phyloP scores from a whole-genome alignment of 2,797 vertebrate genomes.

The Parotocinclus haroldoi region DNA sequence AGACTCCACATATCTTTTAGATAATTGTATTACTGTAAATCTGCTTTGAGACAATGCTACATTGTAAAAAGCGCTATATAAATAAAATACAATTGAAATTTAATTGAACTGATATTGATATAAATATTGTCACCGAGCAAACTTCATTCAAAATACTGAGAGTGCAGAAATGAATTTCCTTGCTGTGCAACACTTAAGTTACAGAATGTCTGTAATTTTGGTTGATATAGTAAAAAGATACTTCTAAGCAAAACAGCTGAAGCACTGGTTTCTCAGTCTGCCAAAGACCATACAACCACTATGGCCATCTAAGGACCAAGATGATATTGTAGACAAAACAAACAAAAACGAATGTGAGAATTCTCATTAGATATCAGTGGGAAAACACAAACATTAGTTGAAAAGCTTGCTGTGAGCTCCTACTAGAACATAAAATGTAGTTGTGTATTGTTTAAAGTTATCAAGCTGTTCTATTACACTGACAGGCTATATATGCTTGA shows the following conservation, averaged over 20 bases:
- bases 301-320: not conserved
- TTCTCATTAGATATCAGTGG: constrained; percentile 3
- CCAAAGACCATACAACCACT: constrained; percentile 18
- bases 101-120: too few species aligned
- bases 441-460: constrained; percentile 7
- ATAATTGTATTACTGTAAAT: too few species aligned
- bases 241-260: constrained; percentile 1
- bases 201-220: constrained; percentile 24
- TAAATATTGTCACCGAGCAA: too few species aligned
- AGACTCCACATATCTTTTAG: too few species aligned
- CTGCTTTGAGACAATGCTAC: too few species aligned
- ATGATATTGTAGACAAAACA: constrained; percentile 8
- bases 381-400: not conserved
- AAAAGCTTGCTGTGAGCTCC: not conserved
- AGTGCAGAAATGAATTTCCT: constrained; percentile 34
- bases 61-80: too few species aligned
- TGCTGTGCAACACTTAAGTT: constrained; percentile 22
- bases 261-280: not conserved
- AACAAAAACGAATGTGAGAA: not conserved
- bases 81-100: too few species aligned
- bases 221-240: constrained; percentile 20
- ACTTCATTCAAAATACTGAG: constrained; percentile 17
- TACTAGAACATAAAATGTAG: not conserved
- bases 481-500: constrained; percentile 2
- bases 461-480: constrained; percentile 7